Evolutionary conservation across 1,140 invertebrate genomes (phyloP).

Genomic region (Megalopta genalis): DNA sequence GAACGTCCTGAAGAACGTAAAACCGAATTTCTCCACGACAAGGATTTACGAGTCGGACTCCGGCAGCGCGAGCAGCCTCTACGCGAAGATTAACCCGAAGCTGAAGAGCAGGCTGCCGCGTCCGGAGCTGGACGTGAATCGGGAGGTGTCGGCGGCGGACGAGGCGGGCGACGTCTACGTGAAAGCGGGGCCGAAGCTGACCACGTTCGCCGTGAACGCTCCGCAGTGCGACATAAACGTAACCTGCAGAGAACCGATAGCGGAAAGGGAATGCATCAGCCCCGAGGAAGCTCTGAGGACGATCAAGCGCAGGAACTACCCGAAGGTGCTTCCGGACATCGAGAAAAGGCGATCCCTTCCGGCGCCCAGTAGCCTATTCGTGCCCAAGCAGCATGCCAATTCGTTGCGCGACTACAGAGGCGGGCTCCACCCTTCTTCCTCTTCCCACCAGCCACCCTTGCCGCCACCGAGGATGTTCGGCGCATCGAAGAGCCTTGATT

Average conservation of each 20-base stretch:
- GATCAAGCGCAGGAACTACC: constrained; percentile 88
- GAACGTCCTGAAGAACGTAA: constrained; percentile 61
- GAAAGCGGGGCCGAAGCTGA: constrained; percentile 65
- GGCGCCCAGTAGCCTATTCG: constrained; percentile 65
- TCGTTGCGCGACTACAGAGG: constrained; percentile 64
- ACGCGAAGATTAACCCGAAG: constrained; percentile 77
- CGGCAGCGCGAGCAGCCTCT: constrained; percentile 75
- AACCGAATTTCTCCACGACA: constrained; percentile 63
- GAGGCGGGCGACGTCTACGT: constrained; percentile 69
- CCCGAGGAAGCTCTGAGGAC: constrained; percentile 86
- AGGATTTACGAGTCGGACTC: constrained; percentile 75
- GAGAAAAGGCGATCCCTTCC: constrained; percentile 76
- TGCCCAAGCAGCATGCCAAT: constrained; percentile 60
- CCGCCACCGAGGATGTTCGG: constrained; percentile 73
- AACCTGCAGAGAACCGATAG: constrained; percentile 80
- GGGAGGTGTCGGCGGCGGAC: constrained; percentile 37
- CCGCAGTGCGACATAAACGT: constrained; percentile 84
- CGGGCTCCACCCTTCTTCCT: constrained; percentile 36
- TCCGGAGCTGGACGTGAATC: constrained; percentile 33
- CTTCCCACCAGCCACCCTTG: constrained; percentile 63
- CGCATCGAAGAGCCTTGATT: constrained; percentile 62
- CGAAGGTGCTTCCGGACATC: constrained; percentile 89
- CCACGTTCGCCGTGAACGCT: constrained; percentile 77
- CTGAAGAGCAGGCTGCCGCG: constrained; percentile 69
- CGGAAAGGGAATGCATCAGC: constrained; percentile 77